Evolutionary conservation across 2,888 invertebrate species (phyloP).

Genomic region (Andrena trimmerana): DNA sequence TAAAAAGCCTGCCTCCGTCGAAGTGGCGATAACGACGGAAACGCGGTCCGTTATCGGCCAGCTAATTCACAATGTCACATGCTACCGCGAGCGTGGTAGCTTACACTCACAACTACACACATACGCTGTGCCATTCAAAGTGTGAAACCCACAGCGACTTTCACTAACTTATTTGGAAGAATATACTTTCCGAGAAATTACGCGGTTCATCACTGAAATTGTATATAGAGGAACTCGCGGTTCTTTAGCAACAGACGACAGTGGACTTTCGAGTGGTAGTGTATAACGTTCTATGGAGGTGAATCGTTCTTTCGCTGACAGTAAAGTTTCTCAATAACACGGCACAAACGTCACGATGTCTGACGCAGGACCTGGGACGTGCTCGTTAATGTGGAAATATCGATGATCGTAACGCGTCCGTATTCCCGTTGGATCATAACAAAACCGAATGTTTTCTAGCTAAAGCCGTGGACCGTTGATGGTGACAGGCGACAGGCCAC

Average conservation of each 20-base stretch:
- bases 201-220: no score
- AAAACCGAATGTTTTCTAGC: background rate
- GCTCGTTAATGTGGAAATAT: background rate
- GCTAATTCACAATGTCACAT: background rate
- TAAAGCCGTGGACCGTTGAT: background rate
- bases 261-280: background rate
- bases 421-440: background rate
- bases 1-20: background rate
- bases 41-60: conserved; percentile 32
- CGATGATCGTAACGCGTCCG: background rate
- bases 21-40: conserved; percentile 25
- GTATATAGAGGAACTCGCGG: background rate
- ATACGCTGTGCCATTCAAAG: background rate
- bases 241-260: background rate
- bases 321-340: conserved; percentile 5
- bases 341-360: background rate
- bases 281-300: background rate
- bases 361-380: background rate
- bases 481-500: conserved; percentile 14
- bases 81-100: background rate
- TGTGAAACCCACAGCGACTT: background rate
- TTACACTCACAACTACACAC: background rate
- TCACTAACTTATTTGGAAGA: no score
- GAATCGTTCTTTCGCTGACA: background rate
- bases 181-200: no score